Base-by-base conservation (phyloP, 2,888 invertebrate genomes). In the Noctua janthina region DNA sequence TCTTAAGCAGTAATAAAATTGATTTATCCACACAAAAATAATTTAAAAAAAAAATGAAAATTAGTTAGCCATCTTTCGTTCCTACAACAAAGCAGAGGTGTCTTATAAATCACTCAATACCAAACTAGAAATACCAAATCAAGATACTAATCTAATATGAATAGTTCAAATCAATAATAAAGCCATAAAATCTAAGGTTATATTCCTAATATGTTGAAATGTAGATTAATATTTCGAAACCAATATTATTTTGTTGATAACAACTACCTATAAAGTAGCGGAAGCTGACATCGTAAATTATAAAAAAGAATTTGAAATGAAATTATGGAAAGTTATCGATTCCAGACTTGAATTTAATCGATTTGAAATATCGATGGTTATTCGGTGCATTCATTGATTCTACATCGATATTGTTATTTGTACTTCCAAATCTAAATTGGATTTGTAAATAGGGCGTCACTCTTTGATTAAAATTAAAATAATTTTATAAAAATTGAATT, bases 261-360 rank as follows among this genome's bases (percentile, higher is more conserved):
- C 72, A 74, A 80, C 75, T 77, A 79, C 79, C 79, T 74, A 82
- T 87, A 80, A 82, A 85, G 76, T 67, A 79, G 82, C 90, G 87
- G 89, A 89, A 81, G 89, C 79, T 79, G 51, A 69, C n/a, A 80
- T 78, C 79, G 69, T 90, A 88, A 82, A 89, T 88, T 76, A 85
- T 83, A 69, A 73, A 77, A 89, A 70, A 59, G 64, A 79, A 81
- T 78, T 78, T 78, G 79, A 82, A 78, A 76, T 83, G 78, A 85
- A 90, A 87, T 84, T 83, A 79, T 81, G 79, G 82, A 88, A 88
- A 88, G 90, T 82, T 82, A 81, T 81, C 59, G 56, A 76, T 78
- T 74, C 49, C 17, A 54, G 74, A 74, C 56, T 74, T 70, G 56
- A 76, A 88, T 79, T 54, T 29, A 81, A 75, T 73, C 51, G 73